phyloP scores from a whole-genome alignment of 1,140 invertebrate species.

The Conus ventricosus region DNA sequence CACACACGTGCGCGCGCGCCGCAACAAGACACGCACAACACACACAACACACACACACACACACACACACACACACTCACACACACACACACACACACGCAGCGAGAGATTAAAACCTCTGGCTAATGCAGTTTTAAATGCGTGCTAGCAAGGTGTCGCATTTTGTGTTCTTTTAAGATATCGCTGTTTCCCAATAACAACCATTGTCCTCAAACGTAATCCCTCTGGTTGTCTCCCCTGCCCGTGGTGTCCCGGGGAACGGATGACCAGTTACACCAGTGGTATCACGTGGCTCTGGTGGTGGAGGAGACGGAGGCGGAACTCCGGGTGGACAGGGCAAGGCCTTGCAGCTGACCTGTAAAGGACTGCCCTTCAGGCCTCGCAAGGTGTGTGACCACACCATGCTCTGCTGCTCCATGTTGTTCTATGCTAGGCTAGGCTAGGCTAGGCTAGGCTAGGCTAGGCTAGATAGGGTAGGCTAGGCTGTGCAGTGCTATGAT shows the following conservation, averaged over 20 bases:
- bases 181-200: neutral
- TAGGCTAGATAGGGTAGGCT: too few species aligned
- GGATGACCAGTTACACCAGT: slow-evolving; percentile 28
- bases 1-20: too few species aligned
- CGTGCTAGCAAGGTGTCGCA: too few species aligned
- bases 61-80: neutral
- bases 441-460: too few species aligned
- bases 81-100: too few species aligned
- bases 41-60: neutral
- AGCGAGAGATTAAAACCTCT: too few species aligned
- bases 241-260: neutral
- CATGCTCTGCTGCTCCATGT: too few species aligned
- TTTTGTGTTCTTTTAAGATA: too few species aligned
- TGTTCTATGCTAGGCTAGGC: too few species aligned
- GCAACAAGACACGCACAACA: neutral
- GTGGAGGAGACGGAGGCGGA: slow-evolving; percentile 26
- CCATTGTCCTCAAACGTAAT: neutral
- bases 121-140: too few species aligned
- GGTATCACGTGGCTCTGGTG: slow-evolving; percentile 32
- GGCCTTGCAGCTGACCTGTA: slow-evolving; percentile 25
- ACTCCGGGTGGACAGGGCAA: slow-evolving; percentile 32
- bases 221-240: neutral
- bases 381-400: neutral
- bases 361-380: slow-evolving; percentile 23
- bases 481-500: too few species aligned